Percentiles rank a stretch among this genome's conserved stretches.
Evolutionary conservation across 1,140 invertebrate genomes (phyloP).

Genomic region (Cataglyphis hispanica): DNA sequence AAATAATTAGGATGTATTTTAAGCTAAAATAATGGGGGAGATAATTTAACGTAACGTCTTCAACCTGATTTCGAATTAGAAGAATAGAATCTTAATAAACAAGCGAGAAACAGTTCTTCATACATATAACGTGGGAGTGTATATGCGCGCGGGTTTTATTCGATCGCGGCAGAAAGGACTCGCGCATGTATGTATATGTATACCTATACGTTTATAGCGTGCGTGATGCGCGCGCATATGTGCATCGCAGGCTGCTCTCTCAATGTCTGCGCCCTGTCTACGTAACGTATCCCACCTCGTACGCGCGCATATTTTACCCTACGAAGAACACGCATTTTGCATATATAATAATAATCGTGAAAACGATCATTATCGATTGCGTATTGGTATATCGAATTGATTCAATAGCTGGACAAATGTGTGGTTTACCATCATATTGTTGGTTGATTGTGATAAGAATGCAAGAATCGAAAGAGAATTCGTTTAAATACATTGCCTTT

Average conservation of each 20-base stretch:
- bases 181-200: too few species aligned
- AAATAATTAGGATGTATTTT: conserved; percentile 5
- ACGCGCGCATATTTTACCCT: neutral
- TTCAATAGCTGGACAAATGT: neutral
- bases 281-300: conserved; percentile 13
- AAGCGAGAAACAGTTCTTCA: conserved; percentile 21
- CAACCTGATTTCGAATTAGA: too few species aligned
- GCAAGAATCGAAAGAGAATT: neutral
- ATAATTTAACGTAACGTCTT: conserved; percentile 33
- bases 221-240: conserved; percentile 51
- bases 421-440: neutral
- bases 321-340: neutral
- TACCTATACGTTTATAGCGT: too few species aligned
- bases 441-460: neutral
- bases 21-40: neutral
- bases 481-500: neutral
- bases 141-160: neutral
- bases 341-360: neutral
- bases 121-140: neutral
- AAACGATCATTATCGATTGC: neutral
- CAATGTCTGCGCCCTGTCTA: conserved; percentile 72
- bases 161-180: conserved; percentile 1
- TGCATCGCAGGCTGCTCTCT: conserved; percentile 59
- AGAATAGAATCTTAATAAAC: conserved; percentile 43
- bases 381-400: neutral